phyloP scores from a whole-genome alignment of 2,888 invertebrate species.

The Oxyscelio sp. region DNA sequence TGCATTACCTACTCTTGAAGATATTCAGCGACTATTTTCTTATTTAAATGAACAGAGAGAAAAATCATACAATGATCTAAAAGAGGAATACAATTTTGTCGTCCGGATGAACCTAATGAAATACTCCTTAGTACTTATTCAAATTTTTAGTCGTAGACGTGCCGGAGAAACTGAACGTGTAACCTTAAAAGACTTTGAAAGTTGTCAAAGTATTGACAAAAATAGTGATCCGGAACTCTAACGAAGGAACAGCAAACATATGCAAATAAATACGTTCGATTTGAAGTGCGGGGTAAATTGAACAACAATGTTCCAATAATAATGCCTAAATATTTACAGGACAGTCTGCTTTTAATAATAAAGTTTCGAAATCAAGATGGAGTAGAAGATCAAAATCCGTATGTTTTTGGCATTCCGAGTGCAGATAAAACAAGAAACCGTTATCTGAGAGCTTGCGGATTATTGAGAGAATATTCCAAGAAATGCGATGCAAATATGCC shows the following conservation, averaged over 20 bases:
- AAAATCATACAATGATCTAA: background rate
- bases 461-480: background rate
- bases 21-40: slow-evolving; percentile 18
- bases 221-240: slow-evolving; percentile 39
- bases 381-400: background rate
- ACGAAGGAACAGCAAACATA: too few species aligned
- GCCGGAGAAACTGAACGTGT: slow-evolving; percentile 73
- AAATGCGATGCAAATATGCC: background rate
- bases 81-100: background rate
- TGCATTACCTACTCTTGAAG: slow-evolving; percentile 33
- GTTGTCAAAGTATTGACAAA: slow-evolving; percentile 59
- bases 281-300: slow-evolving; percentile 74
- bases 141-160: slow-evolving; percentile 75
- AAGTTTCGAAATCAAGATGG: slow-evolving; percentile 22
- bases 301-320: slow-evolving; percentile 39
- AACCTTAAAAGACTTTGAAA: slow-evolving; percentile 69
- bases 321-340: background rate
- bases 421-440: background rate
- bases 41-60: background rate
- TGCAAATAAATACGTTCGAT: slow-evolving; percentile 65
- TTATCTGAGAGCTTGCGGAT: background rate
- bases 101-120: slow-evolving; percentile 61
- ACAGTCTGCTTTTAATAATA: background rate
- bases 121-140: slow-evolving; percentile 54
- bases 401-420: background rate